A percentile compares a stretch with the other conserved stretches of the same genome.
These are phyloP conservation scores for Eugnorisma glareosa DNA, from an alignment of 2,888 invertebrate genomes.

Conservation along the genomic window DNA sequence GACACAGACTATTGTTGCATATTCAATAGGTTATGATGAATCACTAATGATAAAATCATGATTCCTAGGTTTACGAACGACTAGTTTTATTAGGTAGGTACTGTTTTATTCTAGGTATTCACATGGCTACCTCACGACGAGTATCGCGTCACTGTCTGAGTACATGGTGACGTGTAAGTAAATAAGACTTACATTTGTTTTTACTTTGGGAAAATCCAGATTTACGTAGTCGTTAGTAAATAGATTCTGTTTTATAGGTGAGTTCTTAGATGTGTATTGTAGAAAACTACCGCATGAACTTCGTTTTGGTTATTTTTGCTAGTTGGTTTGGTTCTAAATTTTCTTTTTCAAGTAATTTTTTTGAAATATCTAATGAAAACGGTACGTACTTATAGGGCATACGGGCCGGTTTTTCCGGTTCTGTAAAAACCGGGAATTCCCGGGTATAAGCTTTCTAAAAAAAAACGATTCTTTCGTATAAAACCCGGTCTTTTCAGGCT, in stretches of 20 bases:
- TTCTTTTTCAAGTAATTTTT: background rate
- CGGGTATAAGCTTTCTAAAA: too few species aligned
- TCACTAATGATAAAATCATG: slow-evolving; percentile 43
- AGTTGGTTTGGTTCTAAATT: background rate
- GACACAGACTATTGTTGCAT: slow-evolving; percentile 57
- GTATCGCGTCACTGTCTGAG: slow-evolving; percentile 26
- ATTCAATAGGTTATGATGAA: slow-evolving; percentile 47
- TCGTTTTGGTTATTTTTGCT: background rate
- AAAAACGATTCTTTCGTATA: too few species aligned
- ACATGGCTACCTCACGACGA: slow-evolving; percentile 8
- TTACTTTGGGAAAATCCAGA: slow-evolving; percentile 14
- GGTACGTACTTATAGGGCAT: too few species aligned
- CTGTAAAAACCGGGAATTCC: too few species aligned
- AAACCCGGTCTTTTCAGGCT: too few species aligned
- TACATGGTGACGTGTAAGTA: slow-evolving; percentile 26
- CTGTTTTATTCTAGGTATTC: slow-evolving; percentile 45
- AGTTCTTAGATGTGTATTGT: background rate
- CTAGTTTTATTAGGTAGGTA: background rate
- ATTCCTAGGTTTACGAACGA: slow-evolving; percentile 42
- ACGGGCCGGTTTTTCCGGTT: too few species aligned
- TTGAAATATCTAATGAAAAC: background rate
- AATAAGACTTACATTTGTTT: slow-evolving; percentile 29
- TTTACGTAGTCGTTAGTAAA: background rate
- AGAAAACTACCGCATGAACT: background rate
- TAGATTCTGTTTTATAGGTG: background rate